Conservation (phyloP, 2,113 vertebrate species). For the Pongo pygmaeus region DNA sequence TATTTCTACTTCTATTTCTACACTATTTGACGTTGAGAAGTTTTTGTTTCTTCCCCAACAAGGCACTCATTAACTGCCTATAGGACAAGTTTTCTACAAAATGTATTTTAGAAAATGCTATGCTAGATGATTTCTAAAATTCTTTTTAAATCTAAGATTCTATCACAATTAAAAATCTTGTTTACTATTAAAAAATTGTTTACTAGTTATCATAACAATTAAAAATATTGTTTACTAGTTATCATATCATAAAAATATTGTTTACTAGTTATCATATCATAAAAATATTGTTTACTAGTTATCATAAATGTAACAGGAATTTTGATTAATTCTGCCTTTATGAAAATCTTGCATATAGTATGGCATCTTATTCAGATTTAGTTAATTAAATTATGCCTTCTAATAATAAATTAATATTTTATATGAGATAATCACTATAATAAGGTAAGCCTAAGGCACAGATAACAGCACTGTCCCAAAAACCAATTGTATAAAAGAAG, state of each 20-base stretch:
- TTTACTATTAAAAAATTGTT: background rate
- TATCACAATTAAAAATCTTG: background rate
- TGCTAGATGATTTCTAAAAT: background rate
- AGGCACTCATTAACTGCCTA: background rate
- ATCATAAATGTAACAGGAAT: background rate
- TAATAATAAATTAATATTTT: slow-evolving; percentile 7
- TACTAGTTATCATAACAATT: background rate
- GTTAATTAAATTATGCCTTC: background rate
- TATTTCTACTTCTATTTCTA: background rate
- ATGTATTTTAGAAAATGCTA: slow-evolving; percentile 6
- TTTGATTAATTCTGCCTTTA: background rate
- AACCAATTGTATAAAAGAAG: background rate
- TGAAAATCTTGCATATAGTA: background rate
- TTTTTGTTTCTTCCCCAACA: background rate
- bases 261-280: too few relatives aligned
- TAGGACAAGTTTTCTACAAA: background rate
- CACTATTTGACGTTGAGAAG: background rate
- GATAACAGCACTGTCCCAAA: background rate
- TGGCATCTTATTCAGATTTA: background rate
- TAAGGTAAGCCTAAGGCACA: background rate
- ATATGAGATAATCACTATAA: background rate
- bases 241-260: too few relatives aligned
- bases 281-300: background rate
- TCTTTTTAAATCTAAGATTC: background rate
- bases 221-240: too few relatives aligned